Evolutionary conservation across 2,888 invertebrate species (phyloP), one percentile per base, ranked within the genome.

Genomic region (Crocallis elinguaria): DNA sequence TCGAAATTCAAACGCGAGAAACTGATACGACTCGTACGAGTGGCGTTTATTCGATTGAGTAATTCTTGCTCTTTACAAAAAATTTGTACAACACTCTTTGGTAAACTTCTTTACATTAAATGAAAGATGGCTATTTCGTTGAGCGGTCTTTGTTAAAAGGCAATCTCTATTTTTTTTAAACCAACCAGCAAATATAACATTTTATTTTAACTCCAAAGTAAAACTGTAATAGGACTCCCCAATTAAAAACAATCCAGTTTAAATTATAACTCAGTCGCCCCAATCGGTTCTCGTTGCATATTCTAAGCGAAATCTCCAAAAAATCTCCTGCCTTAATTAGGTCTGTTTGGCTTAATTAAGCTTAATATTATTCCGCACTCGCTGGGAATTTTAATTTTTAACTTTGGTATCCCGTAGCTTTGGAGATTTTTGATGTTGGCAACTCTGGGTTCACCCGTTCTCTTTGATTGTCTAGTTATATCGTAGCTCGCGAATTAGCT

Each of bases 291-390:
- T 63, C 59, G 67, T 69, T 69, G 63, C 63, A 68, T 67, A 71
- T 68, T 72, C 65, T 42, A 55, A 49, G 42, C 65, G 66, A 62
- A 65, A 66, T 65, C 57, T 57, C 62, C 57, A 49, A 75, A 76
- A 79, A 77, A 72, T 68, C 62, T 66, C 43, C 56, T 39, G 33
- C 64, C 64, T 66, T 80, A 79, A 82, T 82, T 79, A 80, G 73
- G 65, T 67, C 71, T 77, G 82, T 81, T 69, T 76, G 73, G 71
- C 73, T 78, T 81, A 75, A 82, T 78, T 78, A 73, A 76, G 73
- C 61, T 27, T 53, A 32, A 60, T 60, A 62, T 57, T 54, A 58
- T 54, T 60, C 53, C 62, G 70, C 57, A 73, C 75, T 64, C 68
- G 49, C 51, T 49, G 46, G 44, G 77, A 78, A 81, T 81, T 75